Conservation (phyloP, 2,113 vertebrate species). For the Poeciliopsis retropinna region DNA sequence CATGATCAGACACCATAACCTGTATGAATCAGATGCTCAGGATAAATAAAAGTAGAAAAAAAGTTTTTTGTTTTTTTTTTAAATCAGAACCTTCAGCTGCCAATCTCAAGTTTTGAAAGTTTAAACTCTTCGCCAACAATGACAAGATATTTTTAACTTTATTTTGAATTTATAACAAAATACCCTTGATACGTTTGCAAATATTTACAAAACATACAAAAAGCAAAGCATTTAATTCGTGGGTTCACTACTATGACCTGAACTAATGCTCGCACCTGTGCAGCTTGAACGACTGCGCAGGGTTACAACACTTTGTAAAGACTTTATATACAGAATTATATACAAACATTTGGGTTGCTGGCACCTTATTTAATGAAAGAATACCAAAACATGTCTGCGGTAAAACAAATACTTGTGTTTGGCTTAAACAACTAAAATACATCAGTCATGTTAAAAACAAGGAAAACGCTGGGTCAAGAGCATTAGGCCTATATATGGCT, state of each 20-base stretch:
- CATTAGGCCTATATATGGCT: constrained; percentile 65
- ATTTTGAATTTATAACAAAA: constrained; percentile 82
- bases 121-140: neutral
- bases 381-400: constrained; percentile 10
- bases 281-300: too few species aligned
- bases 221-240: constrained; percentile 58
- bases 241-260: constrained; percentile 34
- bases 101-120: too few species aligned
- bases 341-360: constrained; percentile 55
- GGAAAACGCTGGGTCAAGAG: constrained; percentile 66
- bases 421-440: constrained; percentile 25
- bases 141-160: constrained; percentile 66
- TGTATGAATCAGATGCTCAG: constrained; percentile 6
- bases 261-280: too few species aligned
- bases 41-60: constrained; percentile 31
- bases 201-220: constrained; percentile 84
- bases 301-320: constrained; percentile 20
- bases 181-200: constrained; percentile 70
- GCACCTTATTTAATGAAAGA: constrained; percentile 15
- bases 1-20: neutral
- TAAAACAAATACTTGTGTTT: constrained; percentile 15
- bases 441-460: constrained; percentile 64
- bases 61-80: neutral
- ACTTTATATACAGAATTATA: constrained; percentile 73
- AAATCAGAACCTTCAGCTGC: too few species aligned